Evolutionary conservation across 2,888 invertebrate genomes (phyloP).

Genomic region (Timema cristinae): DNA sequence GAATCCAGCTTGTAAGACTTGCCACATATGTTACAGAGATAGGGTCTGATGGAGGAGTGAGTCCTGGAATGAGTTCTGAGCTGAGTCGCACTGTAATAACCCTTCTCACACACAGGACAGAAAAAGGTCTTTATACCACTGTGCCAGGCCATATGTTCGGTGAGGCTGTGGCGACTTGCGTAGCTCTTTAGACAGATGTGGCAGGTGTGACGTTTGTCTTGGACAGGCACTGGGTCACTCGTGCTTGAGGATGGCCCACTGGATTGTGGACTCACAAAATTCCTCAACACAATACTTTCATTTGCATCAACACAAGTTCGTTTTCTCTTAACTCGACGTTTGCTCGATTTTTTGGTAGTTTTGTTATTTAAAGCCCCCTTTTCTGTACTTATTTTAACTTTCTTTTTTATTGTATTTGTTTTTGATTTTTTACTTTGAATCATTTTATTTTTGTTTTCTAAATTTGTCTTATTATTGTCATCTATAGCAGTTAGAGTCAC

Average conservation of each 20-base stretch:
- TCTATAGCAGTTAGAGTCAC: too few species aligned
- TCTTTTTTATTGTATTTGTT: too few species aligned
- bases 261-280: too few species aligned
- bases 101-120: conserved; percentile 13
- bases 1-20: background rate
- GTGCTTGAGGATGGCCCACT: background rate
- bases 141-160: background rate
- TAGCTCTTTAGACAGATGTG: conserved; percentile 3
- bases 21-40: conserved; percentile 11
- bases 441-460: too few species aligned
- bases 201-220: background rate
- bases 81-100: conserved; percentile 1
- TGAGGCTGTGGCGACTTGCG: conserved; percentile 4
- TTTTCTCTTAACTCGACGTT: too few species aligned
- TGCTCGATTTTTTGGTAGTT: too few species aligned
- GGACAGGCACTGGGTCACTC: background rate
- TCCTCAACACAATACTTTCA: too few species aligned
- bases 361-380: too few species aligned
- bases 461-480: too few species aligned
- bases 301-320: too few species aligned
- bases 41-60: conserved; percentile 6
- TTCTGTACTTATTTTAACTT: too few species aligned
- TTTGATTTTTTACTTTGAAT: too few species aligned
- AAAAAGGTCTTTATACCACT: background rate
- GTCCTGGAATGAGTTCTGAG: background rate